A percentile compares a stretch with the other conserved stretches of the same genome.
Evolutionary conservation across 2,113 vertebrate species (phyloP).

Genomic region (Oncorhynchus clarkii): DNA sequence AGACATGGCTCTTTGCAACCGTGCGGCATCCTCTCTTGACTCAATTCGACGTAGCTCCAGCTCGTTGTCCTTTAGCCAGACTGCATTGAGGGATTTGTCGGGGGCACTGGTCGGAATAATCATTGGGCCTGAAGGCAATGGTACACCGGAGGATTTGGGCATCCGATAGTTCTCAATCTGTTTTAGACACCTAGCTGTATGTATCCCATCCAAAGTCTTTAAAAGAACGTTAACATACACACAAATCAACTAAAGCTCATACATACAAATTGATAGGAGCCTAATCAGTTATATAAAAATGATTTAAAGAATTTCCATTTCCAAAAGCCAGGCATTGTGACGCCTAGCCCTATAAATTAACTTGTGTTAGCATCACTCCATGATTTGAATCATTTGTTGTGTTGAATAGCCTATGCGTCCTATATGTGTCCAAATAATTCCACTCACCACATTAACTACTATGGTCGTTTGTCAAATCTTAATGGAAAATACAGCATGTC

Average conservation of each 20-base stretch:
- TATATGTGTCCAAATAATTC: too few relatives aligned
- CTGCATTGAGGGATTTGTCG: conserved; percentile 17
- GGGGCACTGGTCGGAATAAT: conserved; percentile 17
- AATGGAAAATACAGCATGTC: too few relatives aligned
- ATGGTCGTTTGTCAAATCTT: too few relatives aligned
- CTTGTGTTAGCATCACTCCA: too few relatives aligned
- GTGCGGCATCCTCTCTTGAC: conserved; percentile 17
- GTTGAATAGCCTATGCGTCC: too few relatives aligned
- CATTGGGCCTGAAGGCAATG: conserved; percentile 11
- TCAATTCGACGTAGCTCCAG: conserved; percentile 23
- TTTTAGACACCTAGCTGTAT: conserved; percentile 33
- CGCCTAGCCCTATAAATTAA: too few relatives aligned
- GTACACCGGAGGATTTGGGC: background rate
- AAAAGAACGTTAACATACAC: background rate
- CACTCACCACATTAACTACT: too few relatives aligned
- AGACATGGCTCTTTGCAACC: conserved; percentile 42
- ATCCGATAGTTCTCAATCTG: conserved; percentile 1
- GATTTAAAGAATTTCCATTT: background rate
- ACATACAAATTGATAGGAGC: background rate
- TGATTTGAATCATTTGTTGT: too few relatives aligned
- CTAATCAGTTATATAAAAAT: background rate
- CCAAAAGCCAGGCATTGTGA: too few relatives aligned
- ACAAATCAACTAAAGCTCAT: background rate
- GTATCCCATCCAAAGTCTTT: conserved; percentile 47
- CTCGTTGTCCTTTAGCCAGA: conserved; percentile 13